Evolutionary conservation across 1,140 invertebrate species (phyloP), one percentile per base, ranked within the genome.

Genomic region (Zaprionus kolodkinae): DNA sequence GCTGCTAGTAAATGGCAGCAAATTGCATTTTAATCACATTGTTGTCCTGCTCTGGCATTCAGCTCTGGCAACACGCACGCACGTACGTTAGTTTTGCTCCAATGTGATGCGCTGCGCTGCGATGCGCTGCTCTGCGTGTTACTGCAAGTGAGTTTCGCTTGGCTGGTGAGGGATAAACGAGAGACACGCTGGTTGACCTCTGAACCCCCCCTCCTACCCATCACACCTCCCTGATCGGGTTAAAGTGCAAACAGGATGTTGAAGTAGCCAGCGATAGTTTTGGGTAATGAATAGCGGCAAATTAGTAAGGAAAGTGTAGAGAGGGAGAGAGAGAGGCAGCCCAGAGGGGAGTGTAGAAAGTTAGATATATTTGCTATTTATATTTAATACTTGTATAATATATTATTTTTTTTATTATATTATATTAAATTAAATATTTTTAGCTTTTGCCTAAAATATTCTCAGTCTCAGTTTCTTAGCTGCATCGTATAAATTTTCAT

Each of bases 21-120:
- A 87, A 87, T 87, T 87, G 84, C 84, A 84, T 84, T 87, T 87
- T 84, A 88, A 87, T 88, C 81, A 87, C 84, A 87, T 88, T 88
- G 84, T 87, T 83, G 64, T 83, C 50, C 70, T 71, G 54, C 3
- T 55, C 35, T 62, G 68, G 65, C 74, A 85, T 71, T 13, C 54
- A 55, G 54, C 21, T 38, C 33, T 30, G 48, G n/a, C 25, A 17
- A 43, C 35, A 11, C 11, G 36, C 50, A 64, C 54, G 30, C 12
- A 59, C 36, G 40, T 30, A 30, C 9, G 45, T 50, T 68, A 12
- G 38, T 52, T 56, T 50, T 45, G 40, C 40, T 1, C n/a, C 27
- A 30, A 30, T 30, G 27, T 30, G 38, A 17, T 17, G 45, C 15
- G 27, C 3, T 40, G 27, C 27, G 27, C n/a, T 25, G 1, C 45